Evolutionary conservation across 53 echinoderm and acorn worm species (phyloP).

Genomic region (Echinarachnius parma): DNA sequence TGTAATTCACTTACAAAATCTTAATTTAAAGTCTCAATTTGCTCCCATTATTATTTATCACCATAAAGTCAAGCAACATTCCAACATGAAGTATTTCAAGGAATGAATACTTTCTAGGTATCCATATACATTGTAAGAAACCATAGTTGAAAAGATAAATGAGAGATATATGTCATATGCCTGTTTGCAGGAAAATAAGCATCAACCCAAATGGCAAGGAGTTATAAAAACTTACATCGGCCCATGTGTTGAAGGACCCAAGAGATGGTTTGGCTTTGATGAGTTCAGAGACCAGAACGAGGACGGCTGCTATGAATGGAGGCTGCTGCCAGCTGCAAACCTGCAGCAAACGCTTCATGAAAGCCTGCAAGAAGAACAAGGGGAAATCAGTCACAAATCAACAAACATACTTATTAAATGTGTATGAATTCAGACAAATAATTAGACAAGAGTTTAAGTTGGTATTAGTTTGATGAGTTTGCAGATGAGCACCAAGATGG

Average conservation of each 20-base stretch:
- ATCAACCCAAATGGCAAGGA: background rate
- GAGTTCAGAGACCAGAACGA: constrained; percentile 86
- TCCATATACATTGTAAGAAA: background rate
- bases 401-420: background rate
- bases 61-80: too few species aligned
- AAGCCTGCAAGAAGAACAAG: constrained; percentile 59
- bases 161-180: background rate
- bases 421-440: background rate
- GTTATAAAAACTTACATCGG: constrained; percentile 21
- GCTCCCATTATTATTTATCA: too few species aligned
- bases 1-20: too few species aligned
- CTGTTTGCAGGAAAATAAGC: background rate
- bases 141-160: background rate
- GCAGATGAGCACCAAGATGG: constrained; percentile 76
- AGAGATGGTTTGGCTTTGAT: constrained; percentile 51
- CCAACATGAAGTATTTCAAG: too few species aligned
- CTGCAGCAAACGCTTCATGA: constrained; percentile 87
- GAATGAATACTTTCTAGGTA: too few species aligned
- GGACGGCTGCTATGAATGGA: constrained; percentile 72
- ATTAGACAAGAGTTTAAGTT: background rate
- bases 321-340: constrained; percentile 81
- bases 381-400: too few species aligned
- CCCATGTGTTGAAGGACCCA: constrained; percentile 19
- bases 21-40: too few species aligned
- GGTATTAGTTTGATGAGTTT: constrained; percentile 62